These are phyloP conservation scores for Dolichomitus sp. DNA, from an alignment of 2,888 invertebrate genomes.

Conservation along the genomic window DNA sequence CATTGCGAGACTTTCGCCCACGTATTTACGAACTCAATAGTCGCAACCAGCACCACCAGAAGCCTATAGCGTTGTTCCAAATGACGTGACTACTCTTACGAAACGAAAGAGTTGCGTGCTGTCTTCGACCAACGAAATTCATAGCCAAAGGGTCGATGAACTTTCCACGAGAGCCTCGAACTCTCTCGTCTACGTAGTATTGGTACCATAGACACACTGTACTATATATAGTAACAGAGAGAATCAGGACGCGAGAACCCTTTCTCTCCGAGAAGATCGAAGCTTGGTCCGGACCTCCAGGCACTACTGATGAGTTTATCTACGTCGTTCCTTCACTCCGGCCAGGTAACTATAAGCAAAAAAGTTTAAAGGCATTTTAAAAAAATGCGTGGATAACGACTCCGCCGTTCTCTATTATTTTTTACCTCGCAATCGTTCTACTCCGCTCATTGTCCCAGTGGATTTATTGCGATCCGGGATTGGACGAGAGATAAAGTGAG, in stretches of 20 bases:
- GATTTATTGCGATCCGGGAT: conserved; percentile 55
- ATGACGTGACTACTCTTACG: conserved; percentile 63
- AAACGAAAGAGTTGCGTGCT: conserved; percentile 52
- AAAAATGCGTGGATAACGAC: conserved; percentile 7
- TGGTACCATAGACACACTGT: neutral
- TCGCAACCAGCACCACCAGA: neutral
- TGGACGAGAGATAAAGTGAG: conserved; percentile 38
- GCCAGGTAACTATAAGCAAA: neutral
- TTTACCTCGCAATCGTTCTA: conserved; percentile 15
- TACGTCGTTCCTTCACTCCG: conserved; percentile 24
- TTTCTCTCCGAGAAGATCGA: conserved; percentile 57
- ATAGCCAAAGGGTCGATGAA: conserved; percentile 73
- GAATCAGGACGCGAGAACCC: conserved; percentile 64
- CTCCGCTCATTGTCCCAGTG: conserved; percentile 41
- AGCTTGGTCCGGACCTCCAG: conserved; percentile 32
- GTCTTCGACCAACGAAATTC: conserved; percentile 72
- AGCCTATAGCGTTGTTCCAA: conserved; percentile 39
- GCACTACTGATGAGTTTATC: conserved; percentile 29
- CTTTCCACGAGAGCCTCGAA: conserved; percentile 65
- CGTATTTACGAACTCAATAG: conserved; percentile 11
- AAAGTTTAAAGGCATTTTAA: neutral
- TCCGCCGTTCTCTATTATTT: conserved; percentile 1
- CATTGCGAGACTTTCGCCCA: conserved; percentile 69
- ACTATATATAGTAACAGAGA: conserved; percentile 46
- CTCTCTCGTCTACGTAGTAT: conserved; percentile 52